phyloP scores from a whole-genome alignment of 1,140 invertebrate species.

The Zophobas atratus region DNA sequence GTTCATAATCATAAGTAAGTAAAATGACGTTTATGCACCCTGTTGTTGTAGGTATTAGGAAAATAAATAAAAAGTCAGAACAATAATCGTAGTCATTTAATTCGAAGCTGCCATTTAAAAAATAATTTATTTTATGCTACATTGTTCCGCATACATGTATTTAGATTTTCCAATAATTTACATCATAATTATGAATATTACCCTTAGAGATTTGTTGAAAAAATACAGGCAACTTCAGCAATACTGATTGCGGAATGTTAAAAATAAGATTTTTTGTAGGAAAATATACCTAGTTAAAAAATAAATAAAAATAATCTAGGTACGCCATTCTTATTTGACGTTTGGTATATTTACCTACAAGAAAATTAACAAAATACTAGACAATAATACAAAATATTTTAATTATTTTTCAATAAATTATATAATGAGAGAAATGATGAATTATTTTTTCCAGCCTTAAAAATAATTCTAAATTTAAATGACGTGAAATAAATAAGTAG shows the following conservation, averaged over 20 bases:
- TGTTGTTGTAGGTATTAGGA: no score
- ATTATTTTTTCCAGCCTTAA: conserved; percentile 54
- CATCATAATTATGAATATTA: no score
- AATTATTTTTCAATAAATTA: conserved; percentile 33
- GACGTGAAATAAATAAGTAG: conserved; percentile 36
- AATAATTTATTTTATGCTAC: no score
- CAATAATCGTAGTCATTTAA: no score
- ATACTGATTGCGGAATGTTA: conserved; percentile 65
- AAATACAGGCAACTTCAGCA: conserved; percentile 57
- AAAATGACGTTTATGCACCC: no score
- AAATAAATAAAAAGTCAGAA: no score
- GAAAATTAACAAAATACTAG: conserved; percentile 41
- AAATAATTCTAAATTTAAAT: conserved; percentile 49
- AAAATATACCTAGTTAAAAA: conserved; percentile 7
- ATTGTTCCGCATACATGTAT: no score
- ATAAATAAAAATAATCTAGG: not conserved
- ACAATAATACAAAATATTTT: conserved; percentile 49
- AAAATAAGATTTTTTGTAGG: conserved; percentile 5
- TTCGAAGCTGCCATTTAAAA: no score
- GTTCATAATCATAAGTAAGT: no score
- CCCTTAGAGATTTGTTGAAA: not conserved
- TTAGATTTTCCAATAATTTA: no score
- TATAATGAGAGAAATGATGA: conserved; percentile 51
- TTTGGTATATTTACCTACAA: conserved; percentile 11
- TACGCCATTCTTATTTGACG: conserved; percentile 10